phyloP scores from a whole-genome alignment of 1,140 invertebrate species.

The Halictus rubicundus region DNA sequence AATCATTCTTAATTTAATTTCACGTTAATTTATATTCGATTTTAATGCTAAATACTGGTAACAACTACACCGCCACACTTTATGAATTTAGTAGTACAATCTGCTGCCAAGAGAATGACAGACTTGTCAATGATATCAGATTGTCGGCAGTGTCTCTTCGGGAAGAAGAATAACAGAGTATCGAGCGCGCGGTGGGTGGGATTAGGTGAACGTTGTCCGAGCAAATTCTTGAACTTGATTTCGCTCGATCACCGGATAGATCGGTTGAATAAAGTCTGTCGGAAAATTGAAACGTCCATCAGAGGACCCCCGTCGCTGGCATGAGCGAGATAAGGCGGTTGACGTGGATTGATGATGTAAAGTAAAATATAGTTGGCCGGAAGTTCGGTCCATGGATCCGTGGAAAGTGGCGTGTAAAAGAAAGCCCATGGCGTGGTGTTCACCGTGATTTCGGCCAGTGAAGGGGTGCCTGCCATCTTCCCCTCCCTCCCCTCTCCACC shows the following conservation, averaged over 20 bases:
- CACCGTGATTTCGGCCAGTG: conserved; percentile 17
- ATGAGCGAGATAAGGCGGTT: background rate
- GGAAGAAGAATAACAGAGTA: background rate
- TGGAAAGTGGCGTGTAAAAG: background rate
- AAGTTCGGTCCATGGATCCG: background rate
- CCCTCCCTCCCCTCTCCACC: no score
- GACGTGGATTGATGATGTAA: conserved; percentile 44
- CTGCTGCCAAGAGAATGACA: no score
- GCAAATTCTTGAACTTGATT: conserved; percentile 15
- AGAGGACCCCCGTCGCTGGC: background rate
- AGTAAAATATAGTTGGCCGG: conserved; percentile 10
- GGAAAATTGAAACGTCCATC: conserved; percentile 51
- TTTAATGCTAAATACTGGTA: no score
- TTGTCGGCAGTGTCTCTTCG: background rate
- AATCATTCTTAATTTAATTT: no score
- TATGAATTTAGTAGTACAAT: no score
- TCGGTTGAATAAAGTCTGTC: conserved; percentile 40
- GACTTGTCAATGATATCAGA: no score
- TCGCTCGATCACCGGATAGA: conserved; percentile 3
- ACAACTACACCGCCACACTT: no score
- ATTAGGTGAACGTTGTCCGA: conserved; percentile 13
- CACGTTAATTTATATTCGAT: no score
- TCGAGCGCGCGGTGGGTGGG: conserved; percentile 5
- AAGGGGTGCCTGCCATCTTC: background rate
- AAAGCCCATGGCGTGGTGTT: background rate